Evolutionary conservation across 1,140 invertebrate species (phyloP).

Genomic region (Drosophila fuyamai): DNA sequence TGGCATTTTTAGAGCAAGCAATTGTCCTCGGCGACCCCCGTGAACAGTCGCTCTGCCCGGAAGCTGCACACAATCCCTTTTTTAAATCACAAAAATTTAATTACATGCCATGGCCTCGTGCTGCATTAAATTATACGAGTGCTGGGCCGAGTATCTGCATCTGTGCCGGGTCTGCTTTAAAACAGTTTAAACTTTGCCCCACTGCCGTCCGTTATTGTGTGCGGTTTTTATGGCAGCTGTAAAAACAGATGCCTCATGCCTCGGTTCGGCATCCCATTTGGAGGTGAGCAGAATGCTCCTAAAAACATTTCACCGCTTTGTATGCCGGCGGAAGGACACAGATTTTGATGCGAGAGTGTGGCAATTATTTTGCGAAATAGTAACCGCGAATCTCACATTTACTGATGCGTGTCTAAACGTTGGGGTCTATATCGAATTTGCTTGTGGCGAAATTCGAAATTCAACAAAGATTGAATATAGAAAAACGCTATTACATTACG

Average conservation of each 20-base stretch:
- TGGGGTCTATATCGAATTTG: slow-evolving; percentile 16
- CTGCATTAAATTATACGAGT: slow-evolving; percentile 69
- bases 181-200: slow-evolving; percentile 45
- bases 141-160: slow-evolving; percentile 31
- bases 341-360: slow-evolving; percentile 57
- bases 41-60: neutral
- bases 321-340: slow-evolving; percentile 40
- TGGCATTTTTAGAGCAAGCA: slow-evolving; percentile 80
- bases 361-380: slow-evolving; percentile 68
- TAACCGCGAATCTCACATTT: slow-evolving; percentile 17
- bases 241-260: slow-evolving; percentile 66
- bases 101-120: slow-evolving; percentile 66
- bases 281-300: slow-evolving; percentile 23
- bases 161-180: slow-evolving; percentile 45
- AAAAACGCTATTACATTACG: too few relatives aligned
- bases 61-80: slow-evolving; percentile 33
- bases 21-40: slow-evolving; percentile 55
- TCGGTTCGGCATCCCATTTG: slow-evolving; percentile 12
- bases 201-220: slow-evolving; percentile 37
- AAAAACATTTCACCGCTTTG: slow-evolving; percentile 53
- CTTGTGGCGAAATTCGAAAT: slow-evolving; percentile 1
- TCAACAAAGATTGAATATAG: too few relatives aligned
- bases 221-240: slow-evolving; percentile 74
- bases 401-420: slow-evolving; percentile 7
- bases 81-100: slow-evolving; percentile 82